A percentile compares a stretch with the other conserved stretches of the same genome.
phyloP scores from a whole-genome alignment of 2,888 invertebrate genomes.

The Drosophila suboccidentalis region DNA sequence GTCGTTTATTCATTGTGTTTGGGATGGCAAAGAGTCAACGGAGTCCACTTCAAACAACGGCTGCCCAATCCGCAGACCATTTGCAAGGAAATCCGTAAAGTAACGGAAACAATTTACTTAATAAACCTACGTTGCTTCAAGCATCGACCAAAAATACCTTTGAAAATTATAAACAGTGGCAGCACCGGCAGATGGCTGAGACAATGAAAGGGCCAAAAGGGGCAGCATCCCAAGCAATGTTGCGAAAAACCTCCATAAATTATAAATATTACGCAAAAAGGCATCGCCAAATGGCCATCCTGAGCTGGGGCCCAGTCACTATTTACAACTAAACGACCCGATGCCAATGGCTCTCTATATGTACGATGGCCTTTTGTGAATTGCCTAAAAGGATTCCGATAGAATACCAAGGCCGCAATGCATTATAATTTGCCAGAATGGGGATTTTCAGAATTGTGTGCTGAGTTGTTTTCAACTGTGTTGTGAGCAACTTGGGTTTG shows the following conservation, averaged over 20 bases:
- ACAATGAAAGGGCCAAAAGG: not conserved
- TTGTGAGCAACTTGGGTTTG: constrained; percentile 9
- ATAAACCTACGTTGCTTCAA: constrained; percentile 57
- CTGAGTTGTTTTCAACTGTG: constrained; percentile 2
- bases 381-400: constrained; percentile 65
- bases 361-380: constrained; percentile 46
- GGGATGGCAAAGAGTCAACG: constrained; percentile 16
- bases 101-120: constrained; percentile 74
- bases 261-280: constrained; percentile 69
- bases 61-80: constrained; percentile 41
- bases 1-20: constrained; percentile 38
- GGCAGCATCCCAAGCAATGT: constrained; percentile 19
- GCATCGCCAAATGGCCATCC: constrained; percentile 44
- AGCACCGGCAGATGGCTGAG: constrained; percentile 8
- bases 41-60: constrained; percentile 52
- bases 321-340: constrained; percentile 50
- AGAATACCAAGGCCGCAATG: constrained; percentile 43
- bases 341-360: constrained; percentile 19
- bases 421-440: constrained; percentile 45
- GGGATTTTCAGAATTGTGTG: constrained; percentile 20
- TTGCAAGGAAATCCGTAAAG: constrained; percentile 64
- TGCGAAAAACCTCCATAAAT: constrained; percentile 62
- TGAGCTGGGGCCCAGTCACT: constrained; percentile 33
- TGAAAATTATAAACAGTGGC: constrained; percentile 59
- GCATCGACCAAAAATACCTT: constrained; percentile 52